These are phyloP conservation scores for Bellardia bayeri DNA, from an alignment of 2,888 invertebrate species.

Conservation along the genomic window DNA sequence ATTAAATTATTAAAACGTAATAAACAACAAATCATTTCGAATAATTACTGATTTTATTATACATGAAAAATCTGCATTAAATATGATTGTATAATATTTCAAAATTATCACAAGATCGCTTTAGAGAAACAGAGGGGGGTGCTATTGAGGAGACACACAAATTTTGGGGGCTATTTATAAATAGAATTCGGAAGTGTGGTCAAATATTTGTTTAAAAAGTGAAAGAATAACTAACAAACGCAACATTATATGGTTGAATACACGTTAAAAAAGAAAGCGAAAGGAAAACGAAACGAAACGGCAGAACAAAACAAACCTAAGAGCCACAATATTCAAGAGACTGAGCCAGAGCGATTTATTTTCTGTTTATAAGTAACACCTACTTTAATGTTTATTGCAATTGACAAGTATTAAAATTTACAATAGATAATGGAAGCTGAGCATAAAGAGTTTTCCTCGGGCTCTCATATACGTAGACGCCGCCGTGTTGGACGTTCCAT, in stretches of 20 bases:
- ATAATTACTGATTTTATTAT: neutral
- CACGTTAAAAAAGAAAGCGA: conserved; percentile 11
- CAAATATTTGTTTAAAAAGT: conserved; percentile 64
- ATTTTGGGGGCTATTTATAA: conserved; percentile 61
- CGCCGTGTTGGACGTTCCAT: conserved; percentile 86
- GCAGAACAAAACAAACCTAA: conserved; percentile 12
- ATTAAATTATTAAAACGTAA: neutral
- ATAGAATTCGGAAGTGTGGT: conserved; percentile 64
- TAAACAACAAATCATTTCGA: conserved; percentile 3
- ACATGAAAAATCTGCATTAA: neutral
- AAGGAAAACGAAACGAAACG: conserved; percentile 22
- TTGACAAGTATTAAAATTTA: conserved; percentile 35
- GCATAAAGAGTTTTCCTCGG: conserved; percentile 52
- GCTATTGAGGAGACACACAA: conserved; percentile 17
- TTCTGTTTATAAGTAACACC: neutral
- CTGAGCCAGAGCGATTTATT: neutral
- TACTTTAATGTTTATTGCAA: conserved; percentile 6
- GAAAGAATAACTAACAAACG: conserved; percentile 46
- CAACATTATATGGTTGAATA: conserved; percentile 41
- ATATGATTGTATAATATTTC: conserved; percentile 62
- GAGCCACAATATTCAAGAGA: conserved; percentile 21
- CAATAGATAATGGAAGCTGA: conserved; percentile 73
- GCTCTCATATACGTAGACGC: conserved; percentile 85
- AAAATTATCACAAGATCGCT: conserved; percentile 33
- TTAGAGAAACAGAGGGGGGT: conserved; percentile 15